Evolutionary conservation across 2,888 invertebrate genomes (phyloP).

Genomic region (Nyleta sp.): DNA sequence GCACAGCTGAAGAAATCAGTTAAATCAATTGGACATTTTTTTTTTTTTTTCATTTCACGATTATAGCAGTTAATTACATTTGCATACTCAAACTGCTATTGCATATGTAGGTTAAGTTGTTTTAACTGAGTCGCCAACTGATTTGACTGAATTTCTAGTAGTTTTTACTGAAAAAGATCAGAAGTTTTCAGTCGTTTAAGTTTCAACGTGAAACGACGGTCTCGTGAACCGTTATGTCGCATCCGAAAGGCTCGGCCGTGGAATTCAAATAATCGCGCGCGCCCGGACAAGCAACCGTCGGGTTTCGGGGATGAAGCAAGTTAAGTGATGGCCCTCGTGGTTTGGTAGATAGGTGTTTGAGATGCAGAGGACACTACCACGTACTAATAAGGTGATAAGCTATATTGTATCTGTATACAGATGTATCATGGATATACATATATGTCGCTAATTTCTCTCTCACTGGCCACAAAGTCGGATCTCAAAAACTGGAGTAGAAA

Average conservation of each 20-base stretch:
- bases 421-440: constrained; percentile 54
- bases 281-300: constrained; percentile 32
- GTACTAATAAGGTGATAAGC: constrained; percentile 69
- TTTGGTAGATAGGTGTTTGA: constrained; percentile 64
- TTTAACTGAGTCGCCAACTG: no score
- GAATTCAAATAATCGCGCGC: constrained; percentile 56
- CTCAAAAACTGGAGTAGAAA: constrained; percentile 7
- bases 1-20: no score
- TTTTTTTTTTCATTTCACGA: no score
- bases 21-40: no score
- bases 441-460: constrained; percentile 71
- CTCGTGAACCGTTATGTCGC: constrained; percentile 25
- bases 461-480: constrained; percentile 70
- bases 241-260: constrained; percentile 1
- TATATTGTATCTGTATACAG: constrained; percentile 46
- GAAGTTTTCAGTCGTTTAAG: no score
- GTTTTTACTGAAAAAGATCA: no score
- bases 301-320: constrained; percentile 25
- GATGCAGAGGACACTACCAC: constrained; percentile 80
- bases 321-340: constrained; percentile 26
- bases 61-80: no score
- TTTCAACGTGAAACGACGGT: constrained; percentile 9
- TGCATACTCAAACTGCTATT: no score
- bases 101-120: no score
- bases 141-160: no score